A percentile compares a stretch with the other conserved stretches of the same genome.
Conservation (phyloP, 1,140 invertebrate genomes). For the Drosophila sulfurigaster region DNA sequence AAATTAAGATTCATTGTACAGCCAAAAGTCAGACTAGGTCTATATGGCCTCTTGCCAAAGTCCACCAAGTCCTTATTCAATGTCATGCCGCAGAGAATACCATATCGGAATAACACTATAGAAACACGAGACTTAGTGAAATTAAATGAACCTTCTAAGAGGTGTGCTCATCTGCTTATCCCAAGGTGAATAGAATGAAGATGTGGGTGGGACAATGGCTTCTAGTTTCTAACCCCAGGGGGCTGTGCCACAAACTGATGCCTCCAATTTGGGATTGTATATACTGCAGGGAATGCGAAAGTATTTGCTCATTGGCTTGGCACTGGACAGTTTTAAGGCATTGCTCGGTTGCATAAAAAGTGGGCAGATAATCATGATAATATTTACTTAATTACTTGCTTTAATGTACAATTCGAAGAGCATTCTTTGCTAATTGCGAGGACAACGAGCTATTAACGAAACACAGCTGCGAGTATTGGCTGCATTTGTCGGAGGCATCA, state of each 20-base stretch:
- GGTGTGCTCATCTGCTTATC: slow-evolving; percentile 89
- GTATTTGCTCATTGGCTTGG: slow-evolving; percentile 52
- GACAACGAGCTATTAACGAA: not conserved
- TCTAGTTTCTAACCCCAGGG: slow-evolving; percentile 62
- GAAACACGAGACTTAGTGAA: no score
- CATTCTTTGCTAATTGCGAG: slow-evolving; percentile 37
- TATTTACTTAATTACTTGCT: not conserved
- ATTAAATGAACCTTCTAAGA: not conserved
- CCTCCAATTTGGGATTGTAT: slow-evolving; percentile 1
- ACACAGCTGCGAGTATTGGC: slow-evolving; percentile 37
- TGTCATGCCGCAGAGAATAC: slow-evolving; percentile 93
- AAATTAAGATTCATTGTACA: slow-evolving; percentile 84
- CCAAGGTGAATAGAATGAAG: slow-evolving; percentile 96
- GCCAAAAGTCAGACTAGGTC: slow-evolving; percentile 96
- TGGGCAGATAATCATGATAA: slow-evolving; percentile 36
- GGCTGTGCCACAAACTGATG: not conserved
- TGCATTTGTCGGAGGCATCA: no score
- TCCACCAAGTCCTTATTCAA: slow-evolving; percentile 96
- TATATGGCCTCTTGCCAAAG: no score
- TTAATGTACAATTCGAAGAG: slow-evolving; percentile 30
- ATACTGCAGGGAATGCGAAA: no score
- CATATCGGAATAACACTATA: slow-evolving; percentile 94
- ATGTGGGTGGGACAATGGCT: slow-evolving; percentile 71
- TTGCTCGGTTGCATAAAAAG: slow-evolving; percentile 49
- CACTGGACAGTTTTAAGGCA: slow-evolving; percentile 55